Conservation (phyloP, 1,140 invertebrate species). For the Eulimnadia texana region DNA sequence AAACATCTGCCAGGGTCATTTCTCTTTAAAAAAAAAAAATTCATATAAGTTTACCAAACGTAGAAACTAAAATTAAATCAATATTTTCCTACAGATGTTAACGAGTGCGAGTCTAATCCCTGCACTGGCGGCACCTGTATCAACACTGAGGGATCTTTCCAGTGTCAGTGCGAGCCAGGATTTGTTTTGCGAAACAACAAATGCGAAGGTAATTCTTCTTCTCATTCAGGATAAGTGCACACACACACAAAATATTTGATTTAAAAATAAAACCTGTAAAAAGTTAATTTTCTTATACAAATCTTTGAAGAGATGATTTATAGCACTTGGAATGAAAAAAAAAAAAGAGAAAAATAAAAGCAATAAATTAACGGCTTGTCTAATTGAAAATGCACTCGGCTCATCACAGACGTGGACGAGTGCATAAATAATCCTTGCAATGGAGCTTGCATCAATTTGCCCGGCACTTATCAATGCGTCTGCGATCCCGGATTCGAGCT, state of each 20-base stretch:
- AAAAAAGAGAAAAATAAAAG: not conserved
- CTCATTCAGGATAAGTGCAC: no score
- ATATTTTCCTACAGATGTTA: not conserved
- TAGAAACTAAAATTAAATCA: no score
- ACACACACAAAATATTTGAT: no score
- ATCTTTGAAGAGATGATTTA: no score
- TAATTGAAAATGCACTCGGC: not conserved
- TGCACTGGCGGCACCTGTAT: slow-evolving; percentile 4
- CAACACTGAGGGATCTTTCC: slow-evolving; percentile 9
- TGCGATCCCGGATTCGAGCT: slow-evolving; percentile 26
- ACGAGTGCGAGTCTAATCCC: slow-evolving; percentile 5
- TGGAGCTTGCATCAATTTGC: slow-evolving; percentile 35
- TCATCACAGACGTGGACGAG: slow-evolving; percentile 33
- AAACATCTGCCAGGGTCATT: slow-evolving; percentile 43
- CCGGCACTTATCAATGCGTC: slow-evolving; percentile 36
- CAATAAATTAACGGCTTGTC: not conserved
- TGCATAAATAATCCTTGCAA: slow-evolving; percentile 35
- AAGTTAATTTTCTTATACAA: no score
- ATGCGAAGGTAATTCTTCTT: slow-evolving; percentile 16
- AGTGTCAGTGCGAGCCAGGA: slow-evolving; percentile 11
- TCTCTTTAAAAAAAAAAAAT: not conserved
- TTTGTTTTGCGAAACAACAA: slow-evolving; percentile 7
- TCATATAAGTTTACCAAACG: not conserved
- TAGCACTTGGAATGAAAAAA: no score
- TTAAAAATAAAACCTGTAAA: no score